Percentiles rank a stretch among this genome's conserved stretches.
Evolutionary conservation across 2,113 vertebrate species (phyloP).

Genomic region (Cryptomyrus ogoouensis): DNA sequence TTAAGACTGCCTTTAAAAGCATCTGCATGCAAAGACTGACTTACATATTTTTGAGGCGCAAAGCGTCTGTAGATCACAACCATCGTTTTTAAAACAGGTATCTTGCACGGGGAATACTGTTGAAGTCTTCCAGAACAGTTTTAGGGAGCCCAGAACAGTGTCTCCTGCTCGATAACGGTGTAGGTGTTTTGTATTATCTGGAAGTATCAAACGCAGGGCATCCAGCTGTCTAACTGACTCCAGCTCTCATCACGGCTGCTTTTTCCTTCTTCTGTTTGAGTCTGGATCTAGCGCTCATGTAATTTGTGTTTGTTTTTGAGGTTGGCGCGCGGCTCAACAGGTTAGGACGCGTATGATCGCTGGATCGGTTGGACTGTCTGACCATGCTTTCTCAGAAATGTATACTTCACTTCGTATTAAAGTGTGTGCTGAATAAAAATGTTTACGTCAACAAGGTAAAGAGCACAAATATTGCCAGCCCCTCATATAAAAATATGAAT

Average conservation of each 20-base stretch:
- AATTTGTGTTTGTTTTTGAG: background rate
- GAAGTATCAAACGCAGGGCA: background rate
- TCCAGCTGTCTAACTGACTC: background rate
- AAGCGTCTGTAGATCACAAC: background rate
- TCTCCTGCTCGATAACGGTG: background rate
- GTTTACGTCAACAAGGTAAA: background rate
- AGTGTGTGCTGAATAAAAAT: background rate
- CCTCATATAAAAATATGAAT: background rate
- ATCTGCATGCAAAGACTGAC: background rate
- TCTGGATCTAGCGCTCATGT: background rate
- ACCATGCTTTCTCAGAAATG: background rate
- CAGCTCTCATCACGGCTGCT: background rate
- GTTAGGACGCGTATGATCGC: background rate
- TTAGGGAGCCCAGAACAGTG: background rate
- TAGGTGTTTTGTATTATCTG: background rate
- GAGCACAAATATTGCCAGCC: background rate
- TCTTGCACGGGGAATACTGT: background rate
- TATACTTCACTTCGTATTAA: background rate
- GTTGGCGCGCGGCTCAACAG: background rate
- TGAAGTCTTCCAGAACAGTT: background rate
- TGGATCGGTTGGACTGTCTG: background rate
- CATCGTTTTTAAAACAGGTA: background rate
- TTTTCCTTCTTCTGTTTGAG: background rate
- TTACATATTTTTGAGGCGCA: background rate
- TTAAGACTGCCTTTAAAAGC: conserved; percentile 23